These are phyloP conservation scores for Centruroides vittatus DNA, from an alignment of 1,140 invertebrate genomes.

Conservation along the genomic window DNA sequence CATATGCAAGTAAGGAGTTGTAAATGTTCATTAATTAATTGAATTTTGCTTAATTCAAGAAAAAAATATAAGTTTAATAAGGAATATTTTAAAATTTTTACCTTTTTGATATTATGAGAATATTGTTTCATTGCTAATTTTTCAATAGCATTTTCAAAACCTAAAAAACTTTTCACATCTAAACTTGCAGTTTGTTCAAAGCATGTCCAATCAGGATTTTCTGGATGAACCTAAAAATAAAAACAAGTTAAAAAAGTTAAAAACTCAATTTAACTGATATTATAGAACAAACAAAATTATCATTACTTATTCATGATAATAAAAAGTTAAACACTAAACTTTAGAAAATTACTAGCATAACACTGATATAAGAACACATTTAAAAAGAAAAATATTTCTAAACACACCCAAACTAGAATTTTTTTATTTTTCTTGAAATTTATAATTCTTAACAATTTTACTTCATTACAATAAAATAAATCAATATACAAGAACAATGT, in stretches of 20 bases:
- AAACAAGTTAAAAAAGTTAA: background rate
- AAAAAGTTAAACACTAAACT: too few species aligned
- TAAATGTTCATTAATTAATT: background rate
- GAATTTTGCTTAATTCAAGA: background rate
- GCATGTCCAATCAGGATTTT: conserved; percentile 90
- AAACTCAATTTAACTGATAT: too few species aligned
- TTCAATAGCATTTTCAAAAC: conserved; percentile 88
- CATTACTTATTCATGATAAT: too few species aligned
- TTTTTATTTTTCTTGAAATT: too few species aligned
- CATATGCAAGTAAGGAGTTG: background rate
- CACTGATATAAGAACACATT: too few species aligned
- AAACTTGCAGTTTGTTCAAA: conserved; percentile 88
- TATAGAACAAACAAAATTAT: too few species aligned
- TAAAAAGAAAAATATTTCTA: too few species aligned
- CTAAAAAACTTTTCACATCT: conserved; percentile 94
- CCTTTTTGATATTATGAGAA: conserved; percentile 77
- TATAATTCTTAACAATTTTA: too few species aligned
- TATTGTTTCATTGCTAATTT: conserved; percentile 97
- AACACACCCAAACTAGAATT: too few species aligned
- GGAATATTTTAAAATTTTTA: conserved; percentile 23
- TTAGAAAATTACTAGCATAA: too few species aligned
- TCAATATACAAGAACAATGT: too few species aligned
- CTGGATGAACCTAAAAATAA: conserved; percentile 66
- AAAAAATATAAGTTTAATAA: background rate
- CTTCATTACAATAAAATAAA: too few species aligned